Base-by-base conservation (phyloP, 2,113 vertebrate species). In the Misgurnus mizolepis region DNA sequence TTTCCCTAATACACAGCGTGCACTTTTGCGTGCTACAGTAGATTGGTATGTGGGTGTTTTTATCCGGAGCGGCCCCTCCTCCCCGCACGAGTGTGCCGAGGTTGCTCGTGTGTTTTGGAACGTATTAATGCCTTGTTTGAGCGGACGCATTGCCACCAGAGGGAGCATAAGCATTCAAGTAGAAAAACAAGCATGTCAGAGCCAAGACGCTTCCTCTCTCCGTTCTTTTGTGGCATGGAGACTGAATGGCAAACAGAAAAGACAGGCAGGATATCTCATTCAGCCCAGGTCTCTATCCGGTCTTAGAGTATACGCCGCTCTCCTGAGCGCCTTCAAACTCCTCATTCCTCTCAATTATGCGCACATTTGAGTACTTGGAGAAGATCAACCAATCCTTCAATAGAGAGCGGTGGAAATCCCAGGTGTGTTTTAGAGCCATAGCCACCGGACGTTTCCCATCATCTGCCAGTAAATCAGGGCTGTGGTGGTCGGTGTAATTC, bases 101-200 rank as follows among this genome's bases (percentile, higher is more conserved):
- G 14, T 70, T 6, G 76, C 7, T 70, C 69, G 12, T 55, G 17
- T 43, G 50, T 81, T 56, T 64, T 15, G 49, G 41, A 45, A 40
- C 27, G 60, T 84, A 82, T 87, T 90, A 92, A 89, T 91, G 90
- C 89, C 86, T 89, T 89, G 89, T 91, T 92, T 91, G 92, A 92
- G 89, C 88, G 90, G 89, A 89, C 87, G 90, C 87, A 91, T 92
- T 92, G 91, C 92, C 92, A 94, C 92, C 92, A 93, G 92, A 94
- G 93, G 91, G 93, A 94, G 92, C 91, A 93, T 91, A 90, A 92
- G 90, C 88, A 89, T 91, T 91, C 91, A 90, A 91, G 90, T 88
- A 92, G 89, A 91, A 91, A 84, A 92, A 92, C 89, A 92, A 92
- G 89, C 88, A 83, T 84, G 87, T 86, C 89, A 76, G 84, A 92